Evolutionary conservation across 2,113 vertebrate species (phyloP).

Genomic region (Sphaerodactylus townsendi): DNA sequence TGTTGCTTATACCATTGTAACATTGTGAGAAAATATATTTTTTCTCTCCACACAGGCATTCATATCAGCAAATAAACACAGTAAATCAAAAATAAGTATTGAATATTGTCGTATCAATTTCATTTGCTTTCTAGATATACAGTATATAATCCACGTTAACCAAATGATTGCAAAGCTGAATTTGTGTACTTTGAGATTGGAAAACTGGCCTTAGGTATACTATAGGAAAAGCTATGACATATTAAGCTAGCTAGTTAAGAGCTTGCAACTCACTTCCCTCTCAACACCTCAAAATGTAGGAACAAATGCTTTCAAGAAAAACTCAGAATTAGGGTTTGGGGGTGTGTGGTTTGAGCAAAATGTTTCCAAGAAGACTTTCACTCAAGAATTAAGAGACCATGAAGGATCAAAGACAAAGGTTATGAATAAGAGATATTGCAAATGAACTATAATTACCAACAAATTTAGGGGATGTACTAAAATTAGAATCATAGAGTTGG

Average conservation of each 20-base stretch:
- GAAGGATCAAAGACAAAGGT: background rate
- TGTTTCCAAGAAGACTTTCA: background rate
- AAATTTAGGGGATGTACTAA: too few species aligned
- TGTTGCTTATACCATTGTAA: background rate
- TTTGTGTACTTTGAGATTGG: background rate
- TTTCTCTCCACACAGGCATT: background rate
- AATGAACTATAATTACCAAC: background rate
- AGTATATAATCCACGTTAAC: background rate
- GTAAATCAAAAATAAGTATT: background rate
- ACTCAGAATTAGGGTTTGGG: background rate
- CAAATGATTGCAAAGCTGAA: background rate
- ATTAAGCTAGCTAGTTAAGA: too few species aligned
- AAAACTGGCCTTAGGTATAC: background rate
- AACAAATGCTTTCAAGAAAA: background rate
- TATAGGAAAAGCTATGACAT: too few species aligned
- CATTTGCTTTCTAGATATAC: slow-evolving; percentile 5
- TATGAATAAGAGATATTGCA: background rate
- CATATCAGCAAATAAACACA: background rate
- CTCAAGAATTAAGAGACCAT: background rate
- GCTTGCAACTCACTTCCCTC: too few species aligned
- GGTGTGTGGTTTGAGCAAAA: too few species aligned
- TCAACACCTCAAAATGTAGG: background rate
- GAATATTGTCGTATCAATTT: background rate
- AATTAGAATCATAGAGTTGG: too few species aligned
- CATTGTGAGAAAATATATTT: background rate